Conservation (phyloP, 2,888 invertebrate species). For the Boloria selene region DNA sequence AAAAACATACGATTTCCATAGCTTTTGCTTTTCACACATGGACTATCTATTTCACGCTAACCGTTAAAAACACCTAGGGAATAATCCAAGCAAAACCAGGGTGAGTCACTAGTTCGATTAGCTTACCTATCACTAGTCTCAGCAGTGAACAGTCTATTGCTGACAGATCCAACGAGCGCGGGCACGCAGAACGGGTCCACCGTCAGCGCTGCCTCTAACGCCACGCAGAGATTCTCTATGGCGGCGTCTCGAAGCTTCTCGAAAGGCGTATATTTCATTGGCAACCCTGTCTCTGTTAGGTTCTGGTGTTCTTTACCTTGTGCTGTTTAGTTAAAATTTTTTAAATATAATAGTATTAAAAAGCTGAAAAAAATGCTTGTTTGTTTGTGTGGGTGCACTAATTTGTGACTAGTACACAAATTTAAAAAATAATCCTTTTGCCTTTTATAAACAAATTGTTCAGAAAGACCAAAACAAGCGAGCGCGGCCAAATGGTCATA, state of each 20-base stretch:
- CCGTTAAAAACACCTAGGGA: too few species aligned
- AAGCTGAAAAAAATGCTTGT: too few species aligned
- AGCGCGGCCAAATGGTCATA: too few species aligned
- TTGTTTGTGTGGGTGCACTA: too few species aligned
- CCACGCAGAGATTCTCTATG: slow-evolving; percentile 97
- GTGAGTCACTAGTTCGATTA: background rate
- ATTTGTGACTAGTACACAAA: too few species aligned
- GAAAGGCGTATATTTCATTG: slow-evolving; percentile 86
- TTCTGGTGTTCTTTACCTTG: slow-evolving; percentile 85
- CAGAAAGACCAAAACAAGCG: too few species aligned
- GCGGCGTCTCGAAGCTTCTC: slow-evolving; percentile 97
- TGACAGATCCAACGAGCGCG: slow-evolving; percentile 97
- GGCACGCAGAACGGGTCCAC: slow-evolving; percentile 96
- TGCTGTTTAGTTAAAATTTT: slow-evolving; percentile 64
- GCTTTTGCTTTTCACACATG: too few species aligned
- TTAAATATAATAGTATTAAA: background rate
- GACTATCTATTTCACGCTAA: too few species aligned
- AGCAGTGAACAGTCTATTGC: slow-evolving; percentile 96
- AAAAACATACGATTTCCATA: too few species aligned
- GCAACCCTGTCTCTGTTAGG: slow-evolving; percentile 77
- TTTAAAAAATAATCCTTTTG: too few species aligned
- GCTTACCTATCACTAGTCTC: slow-evolving; percentile 91
- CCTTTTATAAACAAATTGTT: too few species aligned
- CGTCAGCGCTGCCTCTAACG: slow-evolving; percentile 93
- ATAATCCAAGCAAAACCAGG: too few species aligned